phyloP scores from a whole-genome alignment of 2,797 vertebrate genomes.

The Gymnothorax javanicus region DNA sequence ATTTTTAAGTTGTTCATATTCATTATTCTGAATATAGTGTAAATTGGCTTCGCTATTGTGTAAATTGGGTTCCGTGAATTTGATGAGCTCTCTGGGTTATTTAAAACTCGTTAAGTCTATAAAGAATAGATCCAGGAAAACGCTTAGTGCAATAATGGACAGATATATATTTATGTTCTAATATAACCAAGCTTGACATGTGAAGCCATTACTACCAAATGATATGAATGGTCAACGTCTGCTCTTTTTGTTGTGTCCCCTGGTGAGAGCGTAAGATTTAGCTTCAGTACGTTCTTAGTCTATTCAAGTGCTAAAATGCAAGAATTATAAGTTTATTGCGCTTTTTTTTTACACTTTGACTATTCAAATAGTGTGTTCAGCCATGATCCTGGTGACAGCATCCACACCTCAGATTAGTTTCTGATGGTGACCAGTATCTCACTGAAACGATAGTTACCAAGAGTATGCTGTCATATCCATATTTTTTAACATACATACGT shows the following conservation, averaged over 20 bases:
- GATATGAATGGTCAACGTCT: neutral
- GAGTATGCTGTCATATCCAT: neutral
- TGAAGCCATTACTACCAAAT: neutral
- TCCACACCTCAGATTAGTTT: neutral
- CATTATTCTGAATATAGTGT: neutral
- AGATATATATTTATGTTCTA: neutral
- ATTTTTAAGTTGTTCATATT: neutral
- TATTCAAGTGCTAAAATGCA: neutral
- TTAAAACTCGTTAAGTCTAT: neutral
- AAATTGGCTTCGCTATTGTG: neutral
- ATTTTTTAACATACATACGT: too few relatives aligned
- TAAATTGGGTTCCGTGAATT: neutral
- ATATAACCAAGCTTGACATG: neutral
- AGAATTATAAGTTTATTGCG: neutral
- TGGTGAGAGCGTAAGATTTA: neutral
- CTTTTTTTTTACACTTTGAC: neutral
- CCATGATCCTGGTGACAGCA: neutral
- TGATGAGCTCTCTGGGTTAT: neutral
- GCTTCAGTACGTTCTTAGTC: neutral
- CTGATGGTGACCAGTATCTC: neutral
- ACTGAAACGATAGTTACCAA: neutral
- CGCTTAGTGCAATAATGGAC: neutral
- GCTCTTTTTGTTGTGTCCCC: neutral
- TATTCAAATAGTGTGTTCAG: neutral
- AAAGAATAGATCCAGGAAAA: neutral